Base-by-base conservation (phyloP, 2,888 invertebrate genomes). In the Pterostichus madidus region DNA sequence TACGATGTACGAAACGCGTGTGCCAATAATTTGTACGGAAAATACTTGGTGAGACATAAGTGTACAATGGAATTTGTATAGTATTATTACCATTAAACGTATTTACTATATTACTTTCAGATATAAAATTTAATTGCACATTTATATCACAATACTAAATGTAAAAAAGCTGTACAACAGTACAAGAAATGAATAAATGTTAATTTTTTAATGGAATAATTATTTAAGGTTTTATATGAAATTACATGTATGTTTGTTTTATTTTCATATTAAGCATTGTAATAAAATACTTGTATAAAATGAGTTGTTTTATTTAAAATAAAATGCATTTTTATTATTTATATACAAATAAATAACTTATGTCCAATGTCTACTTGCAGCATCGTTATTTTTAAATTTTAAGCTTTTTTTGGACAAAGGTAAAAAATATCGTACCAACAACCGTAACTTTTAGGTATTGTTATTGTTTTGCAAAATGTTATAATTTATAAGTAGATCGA, bases 31-130 rank as follows among this genome's bases (percentile, higher is more conserved):
- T 52, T 76, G 24, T 13, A 32, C 31, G 52, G 75, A 31, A 73
- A 13, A 75, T 75, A 44, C 5, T 71, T 44, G 44, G 24, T 73
- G 35, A 39, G 64, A 59, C 5, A 13, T 59, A 73, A 73, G 44
- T 75, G 31, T 56, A 53, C 24, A 56, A 75, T 52, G 75, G 52
- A 75, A 31, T 75, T 52, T 49, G 24, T 75, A 75, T 46, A 11
- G 46, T 71, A 68, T 75, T 59, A 81, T 81, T 81, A 81, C 81
- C 81, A 81, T 81, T 75, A 49, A 81, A 81, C 75, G 81, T 81
- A 81, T 81, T 75, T 52, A 75, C 39, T 46, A 35, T 78, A 32
- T 17, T 61, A 49, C 11, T 56, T 52, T 79, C n/a, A 64, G 46
- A 61, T 44, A 44, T 15, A 39, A n/a, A 71, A 15, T 71, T 71